A percentile compares a stretch with the other conserved stretches of the same genome.
phyloP scores from a whole-genome alignment of 2,113 vertebrate genomes.

The Ranitomeya imitator region DNA sequence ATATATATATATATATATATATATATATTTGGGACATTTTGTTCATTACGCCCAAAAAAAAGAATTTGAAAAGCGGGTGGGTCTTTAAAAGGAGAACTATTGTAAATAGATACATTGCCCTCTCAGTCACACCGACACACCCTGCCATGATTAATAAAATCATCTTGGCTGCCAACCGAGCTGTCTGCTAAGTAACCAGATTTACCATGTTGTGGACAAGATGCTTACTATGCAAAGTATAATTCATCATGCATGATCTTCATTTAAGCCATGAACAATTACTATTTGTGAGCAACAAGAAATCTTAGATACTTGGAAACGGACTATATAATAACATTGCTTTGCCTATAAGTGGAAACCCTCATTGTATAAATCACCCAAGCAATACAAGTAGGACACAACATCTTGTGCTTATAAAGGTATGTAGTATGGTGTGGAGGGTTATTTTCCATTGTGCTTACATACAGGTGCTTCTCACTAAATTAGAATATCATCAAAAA shows the following conservation, averaged over 20 bases:
- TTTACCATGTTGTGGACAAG: slow-evolving; percentile 20
- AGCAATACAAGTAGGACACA: too few species aligned
- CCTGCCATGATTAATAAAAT: slow-evolving; percentile 37
- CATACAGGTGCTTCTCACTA: too few species aligned
- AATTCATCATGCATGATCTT: slow-evolving; percentile 7
- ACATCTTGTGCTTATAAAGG: too few species aligned
- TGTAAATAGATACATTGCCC: slow-evolving; percentile 44
- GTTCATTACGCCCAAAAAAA: slow-evolving; percentile 43
- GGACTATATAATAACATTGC: background rate
- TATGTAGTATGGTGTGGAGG: too few species aligned
- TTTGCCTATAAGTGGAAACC: background rate
- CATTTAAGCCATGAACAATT: background rate
- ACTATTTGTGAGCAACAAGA: slow-evolving; percentile 27
- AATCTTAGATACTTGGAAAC: background rate
- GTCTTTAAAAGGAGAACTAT: slow-evolving; percentile 32
- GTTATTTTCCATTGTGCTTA: too few species aligned
- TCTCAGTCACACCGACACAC: slow-evolving; percentile 48
- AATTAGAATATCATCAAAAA: too few species aligned
- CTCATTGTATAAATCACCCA: background rate
- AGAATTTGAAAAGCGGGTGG: slow-evolving; percentile 38
- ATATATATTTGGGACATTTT: slow-evolving; percentile 41
- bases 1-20: background rate
- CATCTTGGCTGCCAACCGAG: background rate
- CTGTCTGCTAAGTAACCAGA: slow-evolving; percentile 21
- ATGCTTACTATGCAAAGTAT: slow-evolving; percentile 22